Base-by-base conservation (phyloP, 2,113 vertebrate species). In the Thamnaconus septentrionalis region DNA sequence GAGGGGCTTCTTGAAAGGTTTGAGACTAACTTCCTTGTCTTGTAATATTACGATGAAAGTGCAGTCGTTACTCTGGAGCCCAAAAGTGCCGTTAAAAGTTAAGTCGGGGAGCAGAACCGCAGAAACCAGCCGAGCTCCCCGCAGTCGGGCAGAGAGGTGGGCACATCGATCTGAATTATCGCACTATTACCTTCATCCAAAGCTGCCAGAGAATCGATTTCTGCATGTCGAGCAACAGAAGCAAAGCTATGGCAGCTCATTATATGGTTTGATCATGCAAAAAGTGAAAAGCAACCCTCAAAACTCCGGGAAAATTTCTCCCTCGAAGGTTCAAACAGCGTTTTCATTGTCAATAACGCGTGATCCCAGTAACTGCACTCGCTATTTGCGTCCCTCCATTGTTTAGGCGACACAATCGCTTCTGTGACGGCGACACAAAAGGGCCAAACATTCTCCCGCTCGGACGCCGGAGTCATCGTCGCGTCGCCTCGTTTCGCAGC, bases 81-180 rank as follows among this genome's bases (percentile, higher is more conserved):
- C 48, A 6, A 39, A 46, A 47, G 76, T 5, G 7, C 39, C 41
- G n/a, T 83, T 57, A 73, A 60, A 60, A 31, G 18, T 59, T 47
- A 31, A 39, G 64, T 5, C 41, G 53, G 58, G 60, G 53, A 55
- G 40, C 41, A 45, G 48, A 3, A 49, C 40, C 42, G 67, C 4
- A 63, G 59, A 59, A 67, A 55, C 65, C 2, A 31, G 18, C 18
- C 18, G 18, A 31, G 2, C 2, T 31, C 18, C 57, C 73, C 64
- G 65, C 50, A 75, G 73, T 53, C 57, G 31, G 53, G 46, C 6
- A 12, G 44, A 45, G 42, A 66, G 57, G 76, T 54, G 70, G 75
- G 57, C 47, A 47, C 71, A 76, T 75, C 81, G 79, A 82, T 86
- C 64, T 75, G 41, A 64, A 63, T 79, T 66, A 72, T 59, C 67